Conservation (phyloP, 2,797 vertebrate species). For the Fundulus diaphanus region DNA sequence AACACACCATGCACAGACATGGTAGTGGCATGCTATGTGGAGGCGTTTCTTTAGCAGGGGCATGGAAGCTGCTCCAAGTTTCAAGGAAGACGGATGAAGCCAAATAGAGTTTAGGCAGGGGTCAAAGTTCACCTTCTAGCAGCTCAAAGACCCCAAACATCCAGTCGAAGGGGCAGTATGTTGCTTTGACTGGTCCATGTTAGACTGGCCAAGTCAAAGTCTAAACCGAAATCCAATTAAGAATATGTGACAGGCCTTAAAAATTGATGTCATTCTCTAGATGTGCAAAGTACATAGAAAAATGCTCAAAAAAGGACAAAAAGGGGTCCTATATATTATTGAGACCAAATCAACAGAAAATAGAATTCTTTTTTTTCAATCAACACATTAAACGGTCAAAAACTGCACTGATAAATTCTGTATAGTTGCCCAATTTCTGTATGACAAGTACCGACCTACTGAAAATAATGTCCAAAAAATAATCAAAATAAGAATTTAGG, state of each 20-base stretch:
- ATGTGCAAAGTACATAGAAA: not conserved
- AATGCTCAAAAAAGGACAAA: too few species aligned
- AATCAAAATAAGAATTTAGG: not conserved
- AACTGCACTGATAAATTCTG: not conserved
- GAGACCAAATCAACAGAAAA: not conserved
- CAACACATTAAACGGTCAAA: not conserved
- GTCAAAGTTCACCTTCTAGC: not conserved
- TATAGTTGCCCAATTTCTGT: not conserved
- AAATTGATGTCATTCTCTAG: not conserved
- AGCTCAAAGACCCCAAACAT: too few species aligned
- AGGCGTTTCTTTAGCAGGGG: not conserved
- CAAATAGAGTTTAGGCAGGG: not conserved
- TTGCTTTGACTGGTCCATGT: too few species aligned
- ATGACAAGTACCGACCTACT: not conserved
- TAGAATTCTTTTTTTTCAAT: too few species aligned
- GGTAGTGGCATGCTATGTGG: not conserved
- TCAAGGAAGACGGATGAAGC: not conserved
- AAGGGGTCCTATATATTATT: not conserved
- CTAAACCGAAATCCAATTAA: not conserved
- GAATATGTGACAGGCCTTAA: not conserved
- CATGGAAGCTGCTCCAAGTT: not conserved
- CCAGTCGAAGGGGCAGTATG: too few species aligned
- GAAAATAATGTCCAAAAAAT: not conserved
- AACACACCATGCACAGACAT: not conserved
- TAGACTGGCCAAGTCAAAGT: not conserved